A percentile compares a stretch with the other conserved stretches of the same genome.
Conservation (phyloP, 2,797 vertebrate genomes). For the Etheostoma perlongum region DNA sequence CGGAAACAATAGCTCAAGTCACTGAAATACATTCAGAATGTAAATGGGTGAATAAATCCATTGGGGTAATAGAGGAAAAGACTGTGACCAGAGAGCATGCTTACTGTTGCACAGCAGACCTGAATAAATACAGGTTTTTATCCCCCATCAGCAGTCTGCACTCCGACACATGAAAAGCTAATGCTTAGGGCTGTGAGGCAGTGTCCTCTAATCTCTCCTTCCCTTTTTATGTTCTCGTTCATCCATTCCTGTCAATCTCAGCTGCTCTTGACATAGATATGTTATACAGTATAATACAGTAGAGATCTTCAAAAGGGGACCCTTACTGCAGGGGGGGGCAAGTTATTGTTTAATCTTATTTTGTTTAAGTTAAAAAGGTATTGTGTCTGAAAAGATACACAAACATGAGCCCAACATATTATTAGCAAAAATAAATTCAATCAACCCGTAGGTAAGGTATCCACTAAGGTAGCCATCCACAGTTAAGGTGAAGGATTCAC, state of each 20-base stretch:
- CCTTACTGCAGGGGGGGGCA: too few species aligned
- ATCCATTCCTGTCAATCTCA: slow-evolving; percentile 19
- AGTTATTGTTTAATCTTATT: too few species aligned
- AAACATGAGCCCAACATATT: too few species aligned
- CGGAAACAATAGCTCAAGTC: slow-evolving; percentile 20
- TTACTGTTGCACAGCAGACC: slow-evolving; percentile 42
- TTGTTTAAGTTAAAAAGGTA: too few species aligned
- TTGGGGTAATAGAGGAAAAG: slow-evolving; percentile 29
- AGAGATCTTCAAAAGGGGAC: too few species aligned
- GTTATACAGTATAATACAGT: background rate
- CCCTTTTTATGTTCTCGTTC: slow-evolving; percentile 23
- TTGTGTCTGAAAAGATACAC: too few species aligned
- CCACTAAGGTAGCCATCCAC: too few species aligned
- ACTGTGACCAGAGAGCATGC: slow-evolving; percentile 36
- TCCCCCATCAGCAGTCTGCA: slow-evolving; percentile 42
- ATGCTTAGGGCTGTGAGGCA: slow-evolving; percentile 12
- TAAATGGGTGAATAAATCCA: slow-evolving; percentile 46
- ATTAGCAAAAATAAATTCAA: too few species aligned
- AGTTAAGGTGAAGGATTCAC: too few species aligned
- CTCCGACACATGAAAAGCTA: slow-evolving; percentile 13
- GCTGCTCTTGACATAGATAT: background rate
- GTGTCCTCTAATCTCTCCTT: slow-evolving; percentile 27
- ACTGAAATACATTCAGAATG: slow-evolving; percentile 37
- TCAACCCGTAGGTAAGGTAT: too few species aligned
- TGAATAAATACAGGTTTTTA: slow-evolving; percentile 51